Base-by-base conservation (phyloP, 1,140 invertebrate species). In the Drosophila nikananu region DNA sequence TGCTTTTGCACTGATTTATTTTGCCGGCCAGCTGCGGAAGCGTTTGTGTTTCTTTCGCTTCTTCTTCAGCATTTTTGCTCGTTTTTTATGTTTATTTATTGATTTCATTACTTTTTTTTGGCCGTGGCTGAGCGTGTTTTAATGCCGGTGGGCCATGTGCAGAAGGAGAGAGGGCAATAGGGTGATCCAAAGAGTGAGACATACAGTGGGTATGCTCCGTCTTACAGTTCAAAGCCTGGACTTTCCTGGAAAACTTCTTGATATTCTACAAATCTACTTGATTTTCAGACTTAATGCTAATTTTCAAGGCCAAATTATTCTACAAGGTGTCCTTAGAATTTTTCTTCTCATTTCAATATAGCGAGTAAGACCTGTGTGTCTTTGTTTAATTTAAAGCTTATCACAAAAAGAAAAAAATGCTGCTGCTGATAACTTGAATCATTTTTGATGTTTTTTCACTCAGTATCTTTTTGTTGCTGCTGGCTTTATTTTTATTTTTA, bases 331-430 rank as follows among this genome's bases (percentile, higher is more conserved):
- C 13, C 15, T 2, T 30, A n/a, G 10, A 19, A 30, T 30, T 30
- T 9, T 30, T 19, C 2, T 51, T 2, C 0, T 17, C 12, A 13
- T 32, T 32, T 1, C 9, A 32, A 32, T 12, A 2, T 37, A 58
- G 12, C 15, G 32, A 35, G 3, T 12, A 10, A 54, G 27, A 9
- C n/a, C 49, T 64, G 41, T 55, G 23, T 42, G 78, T 73, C 81
- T 90, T 90, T 90, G 86, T 90, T 89, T 67, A 79, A 82, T 86
- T 89, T 90, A 55, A 55, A 55, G 86, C 84, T 89, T 90, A 89
- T 89, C 86, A 84, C 59, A 89, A 19, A 35, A 49, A 49, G 46
- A 49, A 13, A 39, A 77, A 61, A 25, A 17, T n/a, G 25, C 25
- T 77, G 60, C 74, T 57, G 75, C 86, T 89, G 86, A 89, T 89